These are phyloP conservation scores for Lanistes nyassanus DNA, from an alignment of 1,140 invertebrate species.

Conservation along the genomic window DNA sequence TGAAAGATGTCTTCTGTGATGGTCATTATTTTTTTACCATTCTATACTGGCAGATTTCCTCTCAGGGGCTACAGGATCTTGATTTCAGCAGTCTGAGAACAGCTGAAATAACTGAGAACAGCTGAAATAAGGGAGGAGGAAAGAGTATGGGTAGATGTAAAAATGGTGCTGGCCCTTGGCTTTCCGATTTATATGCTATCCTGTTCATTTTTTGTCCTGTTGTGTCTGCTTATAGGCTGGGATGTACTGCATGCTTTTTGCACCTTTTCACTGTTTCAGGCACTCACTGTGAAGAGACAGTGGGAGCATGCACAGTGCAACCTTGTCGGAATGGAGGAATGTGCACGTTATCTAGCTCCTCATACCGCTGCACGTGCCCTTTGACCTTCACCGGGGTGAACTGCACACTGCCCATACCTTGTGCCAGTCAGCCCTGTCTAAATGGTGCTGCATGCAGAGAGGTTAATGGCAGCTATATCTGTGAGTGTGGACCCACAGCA, in stretches of 20 bases:
- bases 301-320: constrained; percentile 38
- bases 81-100: too few species aligned
- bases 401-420: constrained; percentile 17
- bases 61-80: too few species aligned
- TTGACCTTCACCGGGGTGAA: constrained; percentile 14
- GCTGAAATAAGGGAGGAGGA: too few species aligned
- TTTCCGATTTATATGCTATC: too few species aligned
- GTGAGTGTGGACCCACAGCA: neutral
- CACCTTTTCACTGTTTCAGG: neutral
- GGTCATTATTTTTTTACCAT: too few species aligned
- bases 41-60: too few species aligned
- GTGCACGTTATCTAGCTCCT: constrained; percentile 32
- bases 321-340: constrained; percentile 21
- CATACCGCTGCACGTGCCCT: constrained; percentile 24
- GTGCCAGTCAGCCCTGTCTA: constrained; percentile 43
- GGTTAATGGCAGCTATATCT: neutral
- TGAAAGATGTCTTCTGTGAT: too few species aligned
- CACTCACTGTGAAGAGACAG: constrained; percentile 35
- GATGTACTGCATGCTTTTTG: neutral
- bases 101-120: too few species aligned
- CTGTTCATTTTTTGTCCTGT: too few species aligned
- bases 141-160: too few species aligned
- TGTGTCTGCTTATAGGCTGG: too few species aligned
- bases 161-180: too few species aligned
- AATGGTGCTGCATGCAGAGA: constrained; percentile 45